Evolutionary conservation across 2,888 invertebrate species (phyloP).

Genomic region (Temnothorax ravouxi): DNA sequence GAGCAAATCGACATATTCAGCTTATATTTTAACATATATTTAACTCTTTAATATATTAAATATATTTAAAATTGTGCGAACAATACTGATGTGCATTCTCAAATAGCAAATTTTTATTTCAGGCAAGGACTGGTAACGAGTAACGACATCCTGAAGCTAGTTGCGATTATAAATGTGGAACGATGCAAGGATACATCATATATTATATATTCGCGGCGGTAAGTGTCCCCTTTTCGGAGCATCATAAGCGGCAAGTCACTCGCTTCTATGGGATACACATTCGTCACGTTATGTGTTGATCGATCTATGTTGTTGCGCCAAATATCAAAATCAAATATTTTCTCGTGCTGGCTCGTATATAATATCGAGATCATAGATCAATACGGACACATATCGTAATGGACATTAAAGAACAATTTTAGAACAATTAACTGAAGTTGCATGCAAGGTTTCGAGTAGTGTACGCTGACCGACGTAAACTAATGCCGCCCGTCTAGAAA

Average conservation of each 20-base stretch:
- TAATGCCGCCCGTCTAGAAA: not conserved
- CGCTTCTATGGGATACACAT: not conserved
- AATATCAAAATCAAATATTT: constrained; percentile 36
- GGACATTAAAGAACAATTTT: constrained; percentile 28
- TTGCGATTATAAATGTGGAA: not conserved
- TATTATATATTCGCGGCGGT: not conserved
- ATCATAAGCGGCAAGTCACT: constrained; percentile 1
- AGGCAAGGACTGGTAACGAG: not conserved
- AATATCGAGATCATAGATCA: constrained; percentile 43
- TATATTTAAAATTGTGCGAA: not conserved
- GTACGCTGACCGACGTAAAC: not conserved
- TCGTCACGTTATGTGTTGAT: not conserved
- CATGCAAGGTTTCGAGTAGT: not conserved
- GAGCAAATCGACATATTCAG: not conserved
- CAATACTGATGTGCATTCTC: not conserved
- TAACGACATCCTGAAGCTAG: not conserved
- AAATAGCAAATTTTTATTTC: constrained; percentile 7
- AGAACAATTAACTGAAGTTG: constrained; percentile 6
- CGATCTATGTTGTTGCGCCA: not conserved
- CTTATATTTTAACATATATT: not conserved
- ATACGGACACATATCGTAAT: not conserved
- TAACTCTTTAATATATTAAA: too few relatives aligned
- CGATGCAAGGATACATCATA: not conserved
- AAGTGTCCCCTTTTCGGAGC: not conserved
- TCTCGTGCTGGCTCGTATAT: not conserved